Percentiles rank a stretch among this genome's conserved stretches.
Evolutionary conservation across 92 coral and sea anemone genomes (phyloP).

Genomic region (Paramuricea clavata): DNA sequence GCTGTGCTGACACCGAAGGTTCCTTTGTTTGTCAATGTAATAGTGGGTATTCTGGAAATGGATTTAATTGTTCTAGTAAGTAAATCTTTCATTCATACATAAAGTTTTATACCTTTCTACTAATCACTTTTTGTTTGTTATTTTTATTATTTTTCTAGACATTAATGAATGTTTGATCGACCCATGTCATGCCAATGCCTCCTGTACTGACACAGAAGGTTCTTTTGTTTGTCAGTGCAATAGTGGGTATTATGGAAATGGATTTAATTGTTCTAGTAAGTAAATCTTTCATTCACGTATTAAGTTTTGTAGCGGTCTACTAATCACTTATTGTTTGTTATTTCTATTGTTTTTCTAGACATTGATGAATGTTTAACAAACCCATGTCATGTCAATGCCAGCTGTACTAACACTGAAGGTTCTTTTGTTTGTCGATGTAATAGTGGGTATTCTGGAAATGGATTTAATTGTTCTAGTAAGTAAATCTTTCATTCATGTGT

Average conservation of each 20-base stretch:
- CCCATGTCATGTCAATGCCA: constrained; percentile 14
- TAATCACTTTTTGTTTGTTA: too few species aligned
- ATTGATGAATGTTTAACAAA: neutral
- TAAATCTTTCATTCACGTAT: too few species aligned
- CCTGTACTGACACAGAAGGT: neutral
- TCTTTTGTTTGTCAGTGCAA: constrained; percentile 12
- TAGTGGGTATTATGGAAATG: constrained; percentile 6
- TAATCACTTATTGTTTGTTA: neutral
- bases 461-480: constrained; percentile 19
- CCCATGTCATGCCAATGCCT: constrained; percentile 17
- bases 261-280: constrained; percentile 10
- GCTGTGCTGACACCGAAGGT: neutral
- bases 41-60: constrained; percentile 27
- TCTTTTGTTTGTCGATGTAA: neutral
- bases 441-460: constrained; percentile 1
- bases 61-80: constrained; percentile 12
- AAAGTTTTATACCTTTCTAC: neutral
- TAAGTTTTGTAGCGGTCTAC: too few species aligned
- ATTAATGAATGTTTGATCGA: neutral
- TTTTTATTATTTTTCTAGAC: neutral
- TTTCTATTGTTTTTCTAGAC: neutral
- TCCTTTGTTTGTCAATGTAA: constrained; percentile 16
- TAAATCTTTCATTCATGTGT: too few species aligned
- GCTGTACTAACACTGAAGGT: constrained; percentile 6
- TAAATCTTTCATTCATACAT: neutral